Evolutionary conservation across 2,113 vertebrate genomes (phyloP).

Genomic region (Atlantisia rogersi): DNA sequence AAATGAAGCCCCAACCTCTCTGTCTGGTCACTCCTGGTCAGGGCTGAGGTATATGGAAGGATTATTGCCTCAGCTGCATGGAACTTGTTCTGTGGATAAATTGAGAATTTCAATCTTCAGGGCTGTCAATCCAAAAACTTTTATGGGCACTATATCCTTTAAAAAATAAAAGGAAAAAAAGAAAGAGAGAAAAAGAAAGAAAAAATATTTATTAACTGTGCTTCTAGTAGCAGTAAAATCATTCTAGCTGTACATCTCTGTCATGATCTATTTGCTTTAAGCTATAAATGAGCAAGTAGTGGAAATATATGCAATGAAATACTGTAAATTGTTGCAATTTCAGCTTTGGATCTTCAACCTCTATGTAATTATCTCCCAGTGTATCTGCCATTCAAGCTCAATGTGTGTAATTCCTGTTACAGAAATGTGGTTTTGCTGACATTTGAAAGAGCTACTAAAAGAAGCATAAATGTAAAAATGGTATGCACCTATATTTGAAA

Average conservation of each 20-base stretch:
- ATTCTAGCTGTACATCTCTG: neutral
- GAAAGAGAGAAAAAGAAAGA: neutral
- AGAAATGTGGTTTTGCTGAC: neutral
- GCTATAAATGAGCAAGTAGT: neutral
- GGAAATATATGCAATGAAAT: neutral
- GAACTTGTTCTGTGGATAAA: constrained; percentile 1
- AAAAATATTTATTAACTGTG: neutral
- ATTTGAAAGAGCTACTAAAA: neutral
- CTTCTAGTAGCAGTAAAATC: neutral
- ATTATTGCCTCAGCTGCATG: constrained; percentile 25
- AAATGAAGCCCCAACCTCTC: neutral
- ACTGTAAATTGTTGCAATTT: neutral
- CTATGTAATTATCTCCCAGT: neutral
- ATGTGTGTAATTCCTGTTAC: neutral
- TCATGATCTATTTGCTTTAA: neutral
- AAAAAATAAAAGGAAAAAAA: neutral
- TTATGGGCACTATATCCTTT: neutral
- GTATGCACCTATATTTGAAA: neutral
- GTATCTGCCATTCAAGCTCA: neutral
- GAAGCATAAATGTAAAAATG: neutral
- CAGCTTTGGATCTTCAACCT: neutral
- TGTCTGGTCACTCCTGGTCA: constrained; percentile 4
- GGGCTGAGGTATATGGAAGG: constrained; percentile 14
- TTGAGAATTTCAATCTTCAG: constrained; percentile 44
- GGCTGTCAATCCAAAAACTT: constrained; percentile 40